Evolutionary conservation across 2,888 invertebrate species (phyloP), one percentile per base, ranked within the genome.

Genomic region (Drosophila glabriapex): DNA sequence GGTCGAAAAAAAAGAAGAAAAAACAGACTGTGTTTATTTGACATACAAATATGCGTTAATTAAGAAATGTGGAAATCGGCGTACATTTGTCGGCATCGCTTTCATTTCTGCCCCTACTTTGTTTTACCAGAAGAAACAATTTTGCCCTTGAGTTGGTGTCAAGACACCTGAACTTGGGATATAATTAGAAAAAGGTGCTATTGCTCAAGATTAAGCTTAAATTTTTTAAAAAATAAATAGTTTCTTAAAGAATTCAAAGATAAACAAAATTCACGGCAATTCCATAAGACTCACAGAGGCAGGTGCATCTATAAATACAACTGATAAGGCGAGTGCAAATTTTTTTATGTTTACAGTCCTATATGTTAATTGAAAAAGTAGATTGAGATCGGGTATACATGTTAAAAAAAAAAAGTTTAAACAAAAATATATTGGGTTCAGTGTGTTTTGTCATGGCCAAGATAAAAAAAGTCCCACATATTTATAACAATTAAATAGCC

Each of bases 21-120:
- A 43, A 56, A 67, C 70, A 64, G 67, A 76, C 76, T 71, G 52
- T 76, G 31, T 65, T 73, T 76, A 69, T 69, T 79, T 76, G 59
- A 70, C 53, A 61, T 41, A 68, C 80, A 80, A 80, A 80, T 80
- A 73, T 77, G 76, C 63, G 70, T 71, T 80, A 80, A 80, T 80
- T 80, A 80, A 76, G 29, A 58, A 73, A 46, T 61, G 56, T 70
- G 53, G 61, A 69, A 69, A 68, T 56, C 64, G 76, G 56, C 41
- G 33, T 25, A 56, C 69, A 73, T 59, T 54, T 76, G 80, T 73
- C 70, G 80, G 76, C 73, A 49, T 19, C 52, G 43, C 78, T 80
- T 80, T 70, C 58, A 77, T 71, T 76, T 68, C 66, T 63, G 55
- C 54, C 37, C 59, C n/a, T 12, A 25, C 39, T 61, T 16, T 55